Conservation (phyloP, 2,888 invertebrate species). For the Leptarthrus brevirostris region DNA sequence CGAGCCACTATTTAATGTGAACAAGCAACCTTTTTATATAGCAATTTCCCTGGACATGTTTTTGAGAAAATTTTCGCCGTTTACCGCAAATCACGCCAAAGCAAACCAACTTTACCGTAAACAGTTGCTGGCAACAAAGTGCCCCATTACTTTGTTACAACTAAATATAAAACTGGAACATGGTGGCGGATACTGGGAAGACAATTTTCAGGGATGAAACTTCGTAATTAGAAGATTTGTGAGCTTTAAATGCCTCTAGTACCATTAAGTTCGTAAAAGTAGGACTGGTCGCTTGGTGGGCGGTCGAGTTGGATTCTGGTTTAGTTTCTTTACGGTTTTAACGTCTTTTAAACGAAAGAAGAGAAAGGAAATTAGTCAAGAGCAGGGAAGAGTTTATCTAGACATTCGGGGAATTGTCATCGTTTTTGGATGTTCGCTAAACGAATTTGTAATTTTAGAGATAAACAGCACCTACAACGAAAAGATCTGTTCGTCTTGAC, state of each 20-base stretch:
- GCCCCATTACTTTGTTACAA: constrained; percentile 23
- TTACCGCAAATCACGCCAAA: neutral
- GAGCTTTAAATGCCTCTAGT: constrained; percentile 35
- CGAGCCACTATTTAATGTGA: too few species aligned
- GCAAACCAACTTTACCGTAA: neutral
- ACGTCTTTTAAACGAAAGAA: neutral
- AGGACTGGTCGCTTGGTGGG: neutral
- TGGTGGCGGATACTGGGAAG: constrained; percentile 18
- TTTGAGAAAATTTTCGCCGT: neutral
- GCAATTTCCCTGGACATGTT: neutral
- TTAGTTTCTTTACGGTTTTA: neutral
- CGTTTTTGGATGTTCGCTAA: neutral
- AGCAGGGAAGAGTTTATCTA: neutral
- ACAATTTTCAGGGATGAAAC: constrained; percentile 22
- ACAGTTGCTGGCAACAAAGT: constrained; percentile 27
- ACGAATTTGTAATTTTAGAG: constrained; percentile 35
- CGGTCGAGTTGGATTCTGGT: neutral
- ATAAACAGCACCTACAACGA: neutral
- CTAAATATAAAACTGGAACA: constrained; percentile 11
- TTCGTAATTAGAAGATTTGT: constrained; percentile 39
- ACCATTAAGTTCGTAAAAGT: constrained; percentile 13
- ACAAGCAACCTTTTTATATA: too few species aligned
- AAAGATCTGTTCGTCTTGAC: neutral
- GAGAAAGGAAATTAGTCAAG: constrained; percentile 22
- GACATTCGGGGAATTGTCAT: constrained; percentile 10